Base-by-base conservation (phyloP, 2,888 invertebrate genomes). In the Rhagonycha fulva region DNA sequence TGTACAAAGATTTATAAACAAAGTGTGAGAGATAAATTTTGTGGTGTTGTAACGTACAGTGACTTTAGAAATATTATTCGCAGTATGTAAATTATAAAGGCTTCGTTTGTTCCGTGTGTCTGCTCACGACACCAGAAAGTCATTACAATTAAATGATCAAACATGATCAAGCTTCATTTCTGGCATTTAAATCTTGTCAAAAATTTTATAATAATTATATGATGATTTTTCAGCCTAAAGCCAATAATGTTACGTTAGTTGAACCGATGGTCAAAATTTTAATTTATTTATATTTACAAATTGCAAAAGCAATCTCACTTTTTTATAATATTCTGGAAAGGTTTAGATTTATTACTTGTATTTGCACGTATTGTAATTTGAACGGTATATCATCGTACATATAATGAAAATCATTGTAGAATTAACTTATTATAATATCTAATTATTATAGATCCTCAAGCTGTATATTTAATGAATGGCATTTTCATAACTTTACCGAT, bases 1-100 rank as follows among this genome's bases (percentile, higher is more conserved):
- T 78, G 80, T 75, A 62, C 67, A 68, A 72, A 80, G 81, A 81
- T 81, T 81, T 81, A 81, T 80, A 81, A 78, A 80, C 78, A 80
- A 72, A 80, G 73, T 80, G 81, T 80, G 79, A 77, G 80, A 80
- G 80, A 79, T 80, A 80, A 80, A 81, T 81, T 81, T 80, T 74
- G 72, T 67, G 63, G 67, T 76, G 74, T 74, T 70, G 74, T 66
- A 74, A 74, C 74, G 28, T 61, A 28, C 74, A 70, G 76, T 70
- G 76, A 76, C 71, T 76, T 74, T 74, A 76, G 76, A 68, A 76
- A 76, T 74, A 76, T 76, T 76, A 76, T 76, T 76, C 74, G 62
- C 74, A 76, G 76, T 74, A 76, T 76, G 76, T 76, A 76, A 76
- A 76, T 76, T 76, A 76, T 76, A 73, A 76, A 70, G 67, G 73